A percentile compares a stretch with the other conserved stretches of the same genome.
Evolutionary conservation across 2,797 vertebrate species (phyloP).

Genomic region (Lacerta bilineata): DNA sequence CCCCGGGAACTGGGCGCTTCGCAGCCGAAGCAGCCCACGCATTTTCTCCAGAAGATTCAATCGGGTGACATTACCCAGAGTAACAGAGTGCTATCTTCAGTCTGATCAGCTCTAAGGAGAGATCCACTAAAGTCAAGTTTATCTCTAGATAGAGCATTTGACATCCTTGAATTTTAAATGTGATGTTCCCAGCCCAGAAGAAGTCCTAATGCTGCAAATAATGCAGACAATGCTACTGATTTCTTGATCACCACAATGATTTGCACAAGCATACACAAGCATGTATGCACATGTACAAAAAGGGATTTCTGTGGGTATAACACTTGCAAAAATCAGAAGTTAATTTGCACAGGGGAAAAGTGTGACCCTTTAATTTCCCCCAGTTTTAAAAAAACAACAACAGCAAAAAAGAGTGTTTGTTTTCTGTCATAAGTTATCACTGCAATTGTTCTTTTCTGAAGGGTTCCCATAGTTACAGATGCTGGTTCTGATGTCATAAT

Average conservation of each 20-base stretch:
- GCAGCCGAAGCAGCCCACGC: too few relatives aligned
- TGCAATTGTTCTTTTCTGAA: conserved; percentile 32
- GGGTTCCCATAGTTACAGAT: conserved; percentile 71
- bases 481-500: conserved; percentile 58
- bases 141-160: background rate
- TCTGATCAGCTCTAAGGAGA: background rate
- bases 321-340: conserved; percentile 31
- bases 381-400: conserved; percentile 49
- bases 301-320: background rate
- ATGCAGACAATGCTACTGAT: background rate
- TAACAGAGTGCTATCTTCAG: background rate
- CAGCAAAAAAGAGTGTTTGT: conserved; percentile 33
- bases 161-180: background rate
- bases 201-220: background rate
- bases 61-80: background rate
- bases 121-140: too few relatives aligned
- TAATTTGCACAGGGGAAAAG: conserved; percentile 23
- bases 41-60: background rate
- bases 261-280: background rate
- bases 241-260: background rate
- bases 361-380: conserved; percentile 38
- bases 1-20: too few relatives aligned
- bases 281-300: background rate
- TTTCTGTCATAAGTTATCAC: conserved; percentile 61
- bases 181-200: background rate